Percentiles rank a stretch among this genome's conserved stretches.
Conservation (phyloP, 2,797 vertebrate species). For the Remorina albescens region DNA sequence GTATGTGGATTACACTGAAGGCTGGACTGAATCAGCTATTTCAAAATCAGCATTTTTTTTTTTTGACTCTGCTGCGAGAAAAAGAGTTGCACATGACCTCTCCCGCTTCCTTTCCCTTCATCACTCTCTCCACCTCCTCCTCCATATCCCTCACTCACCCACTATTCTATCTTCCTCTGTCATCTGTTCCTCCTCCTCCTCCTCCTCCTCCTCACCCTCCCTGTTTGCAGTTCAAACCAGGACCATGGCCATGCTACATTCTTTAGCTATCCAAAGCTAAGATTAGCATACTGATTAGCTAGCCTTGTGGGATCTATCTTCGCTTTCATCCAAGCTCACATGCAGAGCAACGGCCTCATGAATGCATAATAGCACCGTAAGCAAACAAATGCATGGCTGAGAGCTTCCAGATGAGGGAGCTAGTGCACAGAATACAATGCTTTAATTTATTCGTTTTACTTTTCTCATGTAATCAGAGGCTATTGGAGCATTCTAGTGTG, state of each 20-base stretch:
- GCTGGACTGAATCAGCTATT: conserved; percentile 64
- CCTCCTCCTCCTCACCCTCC: too few species aligned
- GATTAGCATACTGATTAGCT: conserved; percentile 82
- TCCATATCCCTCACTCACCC: neutral
- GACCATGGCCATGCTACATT: conserved; percentile 51
- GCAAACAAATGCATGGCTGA: conserved; percentile 83
- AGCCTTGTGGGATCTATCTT: conserved; percentile 57
- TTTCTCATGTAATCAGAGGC: conserved; percentile 66
- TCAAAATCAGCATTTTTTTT: conserved; percentile 35
- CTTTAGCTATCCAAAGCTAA: conserved; percentile 60
- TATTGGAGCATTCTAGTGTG: conserved; percentile 59
- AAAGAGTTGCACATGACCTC: conserved; percentile 13
- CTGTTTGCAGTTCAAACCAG: conserved; percentile 41
- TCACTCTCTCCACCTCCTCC: neutral
- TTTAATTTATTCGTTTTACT: neutral
- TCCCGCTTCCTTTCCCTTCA: conserved; percentile 2
- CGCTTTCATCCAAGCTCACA: conserved; percentile 54
- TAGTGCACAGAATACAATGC: conserved; percentile 80
- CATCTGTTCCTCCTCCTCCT: conserved; percentile 12
- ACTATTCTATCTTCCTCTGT: conserved; percentile 15
- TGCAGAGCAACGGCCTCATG: conserved; percentile 59
- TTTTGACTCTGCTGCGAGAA: conserved; percentile 39
- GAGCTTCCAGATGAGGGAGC: conserved; percentile 95
- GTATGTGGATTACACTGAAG: conserved; percentile 31
- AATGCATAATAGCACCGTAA: conserved; percentile 64